phyloP scores from a whole-genome alignment of 2,113 vertebrate genomes.

The Osmerus eperlanus region DNA sequence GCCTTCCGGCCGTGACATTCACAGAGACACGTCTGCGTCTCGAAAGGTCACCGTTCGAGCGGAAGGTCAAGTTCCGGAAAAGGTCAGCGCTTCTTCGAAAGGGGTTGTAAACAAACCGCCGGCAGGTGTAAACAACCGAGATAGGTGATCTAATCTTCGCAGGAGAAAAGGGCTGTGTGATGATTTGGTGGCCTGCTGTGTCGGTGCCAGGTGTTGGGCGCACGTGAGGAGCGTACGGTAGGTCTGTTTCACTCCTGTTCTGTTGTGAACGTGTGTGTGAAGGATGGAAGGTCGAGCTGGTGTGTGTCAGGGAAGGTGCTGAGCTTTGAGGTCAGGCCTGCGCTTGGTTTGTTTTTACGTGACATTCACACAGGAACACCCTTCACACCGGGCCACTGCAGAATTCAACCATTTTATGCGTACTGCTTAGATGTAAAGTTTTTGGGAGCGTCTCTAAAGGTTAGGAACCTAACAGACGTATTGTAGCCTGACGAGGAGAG shows the following conservation, averaged over 20 bases:
- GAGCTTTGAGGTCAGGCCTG: slow-evolving; percentile 22
- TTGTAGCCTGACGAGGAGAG: neutral
- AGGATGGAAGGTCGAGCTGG: neutral
- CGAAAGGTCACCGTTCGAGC: slow-evolving; percentile 58
- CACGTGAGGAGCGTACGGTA: too few relatives aligned
- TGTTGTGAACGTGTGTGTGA: too few relatives aligned
- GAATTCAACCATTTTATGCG: slow-evolving; percentile 3
- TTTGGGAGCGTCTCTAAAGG: slow-evolving; percentile 4
- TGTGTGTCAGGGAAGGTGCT: slow-evolving; percentile 8
- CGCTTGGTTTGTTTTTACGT: slow-evolving; percentile 55
- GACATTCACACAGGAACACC: slow-evolving; percentile 53
- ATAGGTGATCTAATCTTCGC: neutral
- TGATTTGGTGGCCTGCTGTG: neutral
- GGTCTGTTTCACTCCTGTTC: too few relatives aligned
- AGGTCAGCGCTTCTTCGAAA: slow-evolving; percentile 57
- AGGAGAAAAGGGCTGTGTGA: neutral
- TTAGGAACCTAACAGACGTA: slow-evolving; percentile 17
- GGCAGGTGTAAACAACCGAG: slow-evolving; percentile 31
- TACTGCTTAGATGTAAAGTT: slow-evolving; percentile 22
- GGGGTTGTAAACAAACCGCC: slow-evolving; percentile 31
- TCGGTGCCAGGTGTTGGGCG: too few relatives aligned
- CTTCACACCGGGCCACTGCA: slow-evolving; percentile 25
- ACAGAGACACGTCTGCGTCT: slow-evolving; percentile 28
- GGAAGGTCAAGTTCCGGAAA: slow-evolving; percentile 42
- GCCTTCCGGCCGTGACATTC: slow-evolving; percentile 44